Percentiles rank a stretch among this genome's conserved stretches.
phyloP scores from a whole-genome alignment of 2,888 invertebrate species.

The Oligia fasciuncula region DNA sequence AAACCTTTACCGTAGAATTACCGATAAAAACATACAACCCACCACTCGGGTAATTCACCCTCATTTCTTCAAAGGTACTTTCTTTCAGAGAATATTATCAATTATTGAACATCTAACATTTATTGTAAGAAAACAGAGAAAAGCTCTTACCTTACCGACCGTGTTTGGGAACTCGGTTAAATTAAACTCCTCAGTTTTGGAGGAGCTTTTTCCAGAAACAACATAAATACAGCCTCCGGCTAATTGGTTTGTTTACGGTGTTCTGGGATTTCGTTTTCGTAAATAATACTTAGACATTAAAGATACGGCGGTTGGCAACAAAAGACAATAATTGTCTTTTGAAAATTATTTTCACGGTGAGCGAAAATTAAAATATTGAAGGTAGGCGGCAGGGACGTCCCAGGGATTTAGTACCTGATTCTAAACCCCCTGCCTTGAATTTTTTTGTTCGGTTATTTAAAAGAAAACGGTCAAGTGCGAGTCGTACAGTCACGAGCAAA shows the following conservation, averaged over 20 bases:
- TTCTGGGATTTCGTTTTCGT: slow-evolving; percentile 35
- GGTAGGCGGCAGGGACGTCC: background rate
- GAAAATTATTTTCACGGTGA: background rate
- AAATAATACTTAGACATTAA: slow-evolving; percentile 12
- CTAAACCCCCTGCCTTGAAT: too few species aligned
- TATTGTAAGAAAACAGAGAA: slow-evolving; percentile 48
- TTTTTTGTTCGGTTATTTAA: too few species aligned
- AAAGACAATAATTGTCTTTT: background rate
- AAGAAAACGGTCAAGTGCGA: too few species aligned
- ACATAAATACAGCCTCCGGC: slow-evolving; percentile 27
- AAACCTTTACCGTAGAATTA: slow-evolving; percentile 8
- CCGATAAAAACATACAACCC: slow-evolving; percentile 14
- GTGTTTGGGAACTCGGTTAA: slow-evolving; percentile 43
- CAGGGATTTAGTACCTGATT: too few species aligned
- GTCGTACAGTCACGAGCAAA: too few species aligned
- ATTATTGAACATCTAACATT: slow-evolving; percentile 50
- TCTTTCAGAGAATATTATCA: slow-evolving; percentile 40
- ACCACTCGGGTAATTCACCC: background rate
- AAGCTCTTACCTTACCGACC: slow-evolving; percentile 52
- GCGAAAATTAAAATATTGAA: background rate
- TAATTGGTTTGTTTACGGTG: slow-evolving; percentile 46
- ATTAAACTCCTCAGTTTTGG: slow-evolving; percentile 46
- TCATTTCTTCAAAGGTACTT: slow-evolving; percentile 31
- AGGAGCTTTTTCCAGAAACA: slow-evolving; percentile 29
- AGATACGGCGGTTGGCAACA: background rate